Evolutionary conservation across 2,888 invertebrate species (phyloP), one percentile per base, ranked within the genome.

Genomic region (Ormyrus labotus): DNA sequence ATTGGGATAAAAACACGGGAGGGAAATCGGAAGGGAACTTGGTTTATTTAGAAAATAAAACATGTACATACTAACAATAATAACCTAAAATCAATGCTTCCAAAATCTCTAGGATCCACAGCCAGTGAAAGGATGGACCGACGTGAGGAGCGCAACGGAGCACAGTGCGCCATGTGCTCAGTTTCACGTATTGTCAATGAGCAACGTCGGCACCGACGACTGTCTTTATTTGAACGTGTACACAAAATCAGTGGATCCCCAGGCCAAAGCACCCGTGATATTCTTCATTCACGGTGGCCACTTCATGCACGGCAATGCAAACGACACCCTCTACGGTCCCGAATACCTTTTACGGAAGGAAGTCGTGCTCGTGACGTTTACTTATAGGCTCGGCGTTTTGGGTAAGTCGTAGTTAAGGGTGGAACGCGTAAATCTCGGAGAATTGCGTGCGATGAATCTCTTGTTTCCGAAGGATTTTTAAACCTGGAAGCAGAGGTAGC

Each of bases 261-360:
- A 34, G 5, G 9, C 0, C 13, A 57, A 76, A 7, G 78, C 61
- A 13, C 79, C 86, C 0, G 87, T 87, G 0, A 82, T 87, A 83
- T 83, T 86, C 0, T 87, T 84, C 85, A 84, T 87, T 67, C 86
- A 87, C 65, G 87, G 86, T 0, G 87, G 87, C 55, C 85, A 64
- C 6, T 87, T 87, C 67, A 7, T 69, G 6, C 0, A 57, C 4
- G 88, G 88, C 0, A 84, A 83, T 0, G 87, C 87, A 0, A 82
- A 87, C 78, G 84, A 85, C 51, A 45, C 61, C 1, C 0, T 86
- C 6, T 87, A 84, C 55, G 87, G 87, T 4, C 88, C 89, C 0
- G 89, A 89, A 81, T 88, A 86, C 68, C 82, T 90, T 11, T 11
- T 90, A 9, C 83, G 83, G n/a, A 87, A 86, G 58, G 85, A 88